A percentile compares a stretch with the other conserved stretches of the same genome.
phyloP scores from a whole-genome alignment of 2,797 vertebrate species.

The Alectoris magna region DNA sequence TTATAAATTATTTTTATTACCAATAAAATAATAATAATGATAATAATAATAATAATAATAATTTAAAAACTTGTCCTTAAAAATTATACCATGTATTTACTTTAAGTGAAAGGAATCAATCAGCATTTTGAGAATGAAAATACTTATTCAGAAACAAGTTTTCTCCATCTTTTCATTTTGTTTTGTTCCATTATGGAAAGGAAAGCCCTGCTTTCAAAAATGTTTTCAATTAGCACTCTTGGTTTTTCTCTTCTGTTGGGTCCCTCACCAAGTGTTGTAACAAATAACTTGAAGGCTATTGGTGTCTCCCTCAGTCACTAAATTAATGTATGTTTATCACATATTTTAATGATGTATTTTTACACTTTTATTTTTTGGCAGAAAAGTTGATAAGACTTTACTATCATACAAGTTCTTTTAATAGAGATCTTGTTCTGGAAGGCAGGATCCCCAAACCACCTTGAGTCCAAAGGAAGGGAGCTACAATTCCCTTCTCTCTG shows the following conservation, averaged over 20 bases:
- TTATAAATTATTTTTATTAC: background rate
- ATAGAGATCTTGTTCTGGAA: background rate
- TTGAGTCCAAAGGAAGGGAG: background rate
- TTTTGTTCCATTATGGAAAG: background rate
- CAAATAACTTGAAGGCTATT: background rate
- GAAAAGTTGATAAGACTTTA: background rate
- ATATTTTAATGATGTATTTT: background rate
- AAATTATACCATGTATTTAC: background rate
- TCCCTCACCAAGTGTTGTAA: background rate
- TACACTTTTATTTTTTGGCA: background rate
- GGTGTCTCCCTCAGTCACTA: background rate
- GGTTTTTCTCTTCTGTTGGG: background rate
- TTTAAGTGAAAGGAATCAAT: background rate
- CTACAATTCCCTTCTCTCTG: background rate
- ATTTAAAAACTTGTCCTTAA: background rate
- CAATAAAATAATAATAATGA: no score
- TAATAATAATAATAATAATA: no score
- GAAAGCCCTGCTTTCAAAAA: background rate
- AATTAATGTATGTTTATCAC: background rate
- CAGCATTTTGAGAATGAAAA: background rate
- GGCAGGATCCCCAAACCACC: background rate
- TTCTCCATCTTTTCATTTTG: background rate
- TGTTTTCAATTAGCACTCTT: background rate
- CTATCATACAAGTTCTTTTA: background rate
- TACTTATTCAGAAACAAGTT: background rate